Conservation (phyloP, 2,888 invertebrate genomes). For the Caenorhabditis sinica region DNA sequence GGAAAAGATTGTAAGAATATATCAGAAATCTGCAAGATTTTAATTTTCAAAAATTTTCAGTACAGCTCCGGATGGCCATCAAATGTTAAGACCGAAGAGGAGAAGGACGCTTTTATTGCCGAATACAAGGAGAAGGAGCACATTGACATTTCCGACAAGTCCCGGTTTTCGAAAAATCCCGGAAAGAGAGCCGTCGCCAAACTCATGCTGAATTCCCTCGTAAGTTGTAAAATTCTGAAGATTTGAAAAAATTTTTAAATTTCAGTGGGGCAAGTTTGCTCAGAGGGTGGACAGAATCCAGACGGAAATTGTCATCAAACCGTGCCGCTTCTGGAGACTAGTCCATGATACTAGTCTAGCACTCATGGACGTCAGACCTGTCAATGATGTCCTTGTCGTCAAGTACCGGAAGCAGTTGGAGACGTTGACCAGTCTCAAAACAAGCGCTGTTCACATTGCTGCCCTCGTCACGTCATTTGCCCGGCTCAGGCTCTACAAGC, state of each 20-base stretch:
- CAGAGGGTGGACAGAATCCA: background rate
- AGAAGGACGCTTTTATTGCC: background rate
- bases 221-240: background rate
- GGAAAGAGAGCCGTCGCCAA: background rate
- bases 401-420: background rate
- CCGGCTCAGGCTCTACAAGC: background rate
- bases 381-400: background rate
- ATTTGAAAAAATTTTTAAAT: background rate
- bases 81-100: background rate
- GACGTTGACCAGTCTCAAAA: background rate
- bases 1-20: constrained; percentile 25
- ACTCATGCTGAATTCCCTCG: background rate
- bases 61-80: background rate
- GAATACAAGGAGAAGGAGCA: background rate
- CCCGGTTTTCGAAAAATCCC: background rate
- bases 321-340: background rate
- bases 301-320: background rate
- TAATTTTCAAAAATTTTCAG: background rate
- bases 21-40: background rate
- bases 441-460: background rate
- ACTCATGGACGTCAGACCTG: background rate
- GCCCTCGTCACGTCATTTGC: background rate
- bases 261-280: background rate
- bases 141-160: background rate
- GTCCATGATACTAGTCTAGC: background rate